Base-by-base conservation (phyloP, 2,113 vertebrate genomes). In the Paratilapia polleni region DNA sequence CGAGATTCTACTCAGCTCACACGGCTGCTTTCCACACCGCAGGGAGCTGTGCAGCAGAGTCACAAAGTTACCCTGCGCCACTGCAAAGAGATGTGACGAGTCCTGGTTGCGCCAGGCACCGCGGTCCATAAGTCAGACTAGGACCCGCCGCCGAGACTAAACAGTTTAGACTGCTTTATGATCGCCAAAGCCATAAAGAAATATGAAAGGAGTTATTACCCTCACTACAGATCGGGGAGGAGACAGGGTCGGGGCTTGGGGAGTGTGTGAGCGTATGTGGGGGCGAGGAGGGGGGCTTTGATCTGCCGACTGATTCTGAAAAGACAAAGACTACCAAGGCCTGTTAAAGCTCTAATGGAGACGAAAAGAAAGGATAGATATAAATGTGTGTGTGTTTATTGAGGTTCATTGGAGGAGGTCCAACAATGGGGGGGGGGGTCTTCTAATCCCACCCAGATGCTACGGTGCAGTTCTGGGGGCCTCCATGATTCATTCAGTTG, bases 161-260 rank as follows among this genome's bases (percentile, higher is more conserved):
- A 95, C 95, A 92, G 85, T 95, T 95, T 93, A 94, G 90, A 94
- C 88, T 94, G 88, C 86, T 87, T 87, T 85, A 92, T 89, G 89
- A 87, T 88, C 56, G 84, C 89, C 92, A 89, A 93, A 93, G 88
- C 93, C 87, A 15, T 92, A 87, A 87, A 86, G 86, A 94, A 95
- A 94, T 94, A 94, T 95, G 91, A 93, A 94, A 94, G 86, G 89
- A 94, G 88, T 93, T 86, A 93, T 92, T 90, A 89, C 86, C 56
- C 83, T 82, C 17, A 2, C 49, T 88, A 74, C 8, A 36, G 80
- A 60, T 28, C 28, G 38, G 60, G 62, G 54, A 62, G 78, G 78
- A 34, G 17, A 41, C 43, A n/a, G 80, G 63, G 79, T 60, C 1
- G 15, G 58, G 24, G 41, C n/a, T 19, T 17, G 62, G 68, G 57